Evolutionary conservation across 2,888 invertebrate species (phyloP), one percentile per base, ranked within the genome.

Genomic region (Callyntrura sp.): DNA sequence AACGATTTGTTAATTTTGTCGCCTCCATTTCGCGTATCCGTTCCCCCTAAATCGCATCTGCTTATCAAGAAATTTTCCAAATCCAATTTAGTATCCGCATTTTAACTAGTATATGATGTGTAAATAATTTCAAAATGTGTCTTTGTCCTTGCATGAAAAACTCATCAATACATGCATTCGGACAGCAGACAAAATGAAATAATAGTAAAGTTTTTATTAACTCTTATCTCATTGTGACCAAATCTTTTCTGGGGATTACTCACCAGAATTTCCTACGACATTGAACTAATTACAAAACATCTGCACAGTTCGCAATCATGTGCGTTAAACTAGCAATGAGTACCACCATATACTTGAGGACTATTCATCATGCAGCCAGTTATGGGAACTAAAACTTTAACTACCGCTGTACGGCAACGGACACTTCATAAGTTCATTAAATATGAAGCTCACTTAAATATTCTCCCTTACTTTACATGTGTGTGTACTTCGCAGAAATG

Each of bases 181-280:
- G 35, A 35, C 3, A 35, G 6, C 2, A 35, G 2, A 4, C 35
- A 35, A 35, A 2, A 35, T 35, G 35, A 35, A 35, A 35, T 35
- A 35, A 6, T 35, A 35, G n/a, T n/a, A n/a, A n/a, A 35, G 6
- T 35, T 2, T 6, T 35, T 4, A 35, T 6, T 35, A 35, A 35
- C 6, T 35, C 6, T 4, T 2, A 35, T 35, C 35, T 6, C 35
- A 35, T 35, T 4, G 3, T 35, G 3, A 2, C 35, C 17, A 35
- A 35, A 17, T 35, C 1, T 43, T 43, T 45, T 70, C 17, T 43
- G 35, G 45, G 70, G n/a, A 43, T 45, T 43, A 11, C n/a, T 70
- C 70, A 43, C 17, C 70, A 70, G 70, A 70, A 70, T 76, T 76
- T 76, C 76, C 76, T 76, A 76, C 25, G 76, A 76, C 76, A 76